These are phyloP conservation scores for Manacus vitellinus DNA, from an alignment of 2,113 vertebrate genomes.

Conservation along the genomic window DNA sequence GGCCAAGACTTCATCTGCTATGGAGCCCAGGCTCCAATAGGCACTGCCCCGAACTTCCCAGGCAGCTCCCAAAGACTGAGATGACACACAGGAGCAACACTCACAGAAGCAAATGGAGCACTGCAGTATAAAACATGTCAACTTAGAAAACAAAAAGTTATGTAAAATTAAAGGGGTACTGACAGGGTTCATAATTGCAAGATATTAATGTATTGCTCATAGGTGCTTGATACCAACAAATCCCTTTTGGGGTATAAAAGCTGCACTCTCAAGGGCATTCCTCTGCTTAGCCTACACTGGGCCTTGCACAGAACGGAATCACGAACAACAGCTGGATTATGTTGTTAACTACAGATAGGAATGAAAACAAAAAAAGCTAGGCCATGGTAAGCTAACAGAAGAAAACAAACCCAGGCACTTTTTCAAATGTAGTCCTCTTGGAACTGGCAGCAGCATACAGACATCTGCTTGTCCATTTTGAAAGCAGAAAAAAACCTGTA, in stretches of 20 bases:
- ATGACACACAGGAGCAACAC: not conserved
- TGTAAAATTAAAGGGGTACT: not conserved
- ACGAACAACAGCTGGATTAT: not conserved
- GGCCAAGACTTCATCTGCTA: not conserved
- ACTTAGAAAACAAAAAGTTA: not conserved
- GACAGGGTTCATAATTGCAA: not conserved
- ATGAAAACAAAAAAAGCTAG: not conserved
- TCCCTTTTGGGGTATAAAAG: not conserved
- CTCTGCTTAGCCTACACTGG: not conserved
- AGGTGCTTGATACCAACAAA: not conserved
- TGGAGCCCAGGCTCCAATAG: rapidly evolving
- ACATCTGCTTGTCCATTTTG: not conserved
- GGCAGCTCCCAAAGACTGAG: not conserved
- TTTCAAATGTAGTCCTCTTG: not conserved
- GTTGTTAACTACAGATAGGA: not conserved
- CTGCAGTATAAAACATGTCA: not conserved
- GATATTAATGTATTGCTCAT: not conserved
- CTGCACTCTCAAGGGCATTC: not conserved
- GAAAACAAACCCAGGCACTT: not conserved
- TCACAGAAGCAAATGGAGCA: not conserved
- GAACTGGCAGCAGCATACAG: not conserved
- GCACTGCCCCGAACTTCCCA: not conserved
- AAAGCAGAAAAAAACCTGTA: not conserved
- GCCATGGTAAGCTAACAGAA: not conserved
- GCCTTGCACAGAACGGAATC: not conserved